Conservation (phyloP, 2,113 vertebrate species). For the Pelvicachromis taeniatus region DNA sequence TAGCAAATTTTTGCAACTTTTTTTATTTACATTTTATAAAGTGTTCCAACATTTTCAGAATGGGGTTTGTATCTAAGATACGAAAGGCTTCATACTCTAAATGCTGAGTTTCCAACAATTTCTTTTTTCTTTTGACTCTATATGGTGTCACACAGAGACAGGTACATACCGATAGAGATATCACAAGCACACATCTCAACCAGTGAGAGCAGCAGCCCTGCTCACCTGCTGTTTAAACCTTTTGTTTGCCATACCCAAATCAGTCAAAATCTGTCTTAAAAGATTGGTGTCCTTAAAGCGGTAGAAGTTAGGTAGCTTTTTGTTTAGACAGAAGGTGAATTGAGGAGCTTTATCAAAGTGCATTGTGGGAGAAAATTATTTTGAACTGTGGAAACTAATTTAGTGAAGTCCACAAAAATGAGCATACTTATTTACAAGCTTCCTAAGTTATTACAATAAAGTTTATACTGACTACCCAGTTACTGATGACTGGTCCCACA, state of each 20-base stretch:
- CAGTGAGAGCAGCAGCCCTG: not conserved
- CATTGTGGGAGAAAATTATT: not conserved
- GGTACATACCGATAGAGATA: not conserved
- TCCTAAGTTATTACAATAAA: not conserved
- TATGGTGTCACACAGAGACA: not conserved
- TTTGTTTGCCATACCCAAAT: not conserved
- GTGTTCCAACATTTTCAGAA: not conserved
- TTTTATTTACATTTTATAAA: not conserved
- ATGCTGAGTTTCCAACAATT: not conserved
- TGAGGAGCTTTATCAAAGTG: not conserved
- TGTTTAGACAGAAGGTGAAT: not conserved
- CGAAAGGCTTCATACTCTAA: not conserved
- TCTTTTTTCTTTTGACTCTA: not conserved
- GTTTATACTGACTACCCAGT: not conserved
- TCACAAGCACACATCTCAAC: not conserved
- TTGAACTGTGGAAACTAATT: not conserved
- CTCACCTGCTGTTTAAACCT: not conserved
- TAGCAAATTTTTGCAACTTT: not conserved
- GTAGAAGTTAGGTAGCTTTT: not conserved
- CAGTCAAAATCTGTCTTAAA: not conserved
- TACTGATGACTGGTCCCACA: not conserved
- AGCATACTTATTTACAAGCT: not conserved
- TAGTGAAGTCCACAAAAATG: not conserved
- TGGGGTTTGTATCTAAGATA: not conserved
- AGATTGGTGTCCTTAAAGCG: not conserved